Evolutionary conservation across 2,113 vertebrate species (phyloP), one percentile per base, ranked within the genome.

Genomic region (Cyphomyrus plagiostoma): DNA sequence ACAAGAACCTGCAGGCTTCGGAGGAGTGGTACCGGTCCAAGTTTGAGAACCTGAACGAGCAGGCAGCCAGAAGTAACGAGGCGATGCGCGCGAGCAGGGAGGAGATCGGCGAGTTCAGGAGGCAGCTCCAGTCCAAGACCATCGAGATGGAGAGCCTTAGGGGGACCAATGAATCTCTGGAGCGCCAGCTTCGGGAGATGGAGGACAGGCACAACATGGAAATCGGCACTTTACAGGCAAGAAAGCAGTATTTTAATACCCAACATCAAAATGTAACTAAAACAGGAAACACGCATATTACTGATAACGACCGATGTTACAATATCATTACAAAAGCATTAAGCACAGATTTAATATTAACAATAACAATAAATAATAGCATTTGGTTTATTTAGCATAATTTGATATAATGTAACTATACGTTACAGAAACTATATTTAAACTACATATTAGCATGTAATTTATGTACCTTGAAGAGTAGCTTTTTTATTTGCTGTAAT

Each of bases 1-100:
- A 97, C 90, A 97, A 97, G 88, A 98, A 98, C 94, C 94, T 97
- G 91, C 97, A 98, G 91, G 97, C 97, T 0, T 97, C 97, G 11
- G 98, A 97, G 91, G 97, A 97, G 89, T 98, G 97, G 97, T 97
- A 97, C 96, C 97, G 97, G 92, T 92, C 95, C 90, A 97, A 97
- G 93, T 97, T 97, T 49, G 96, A 95, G 90, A 96, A 95, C 92
- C 95, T 98, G 82, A 96, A 94, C 19, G 96, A 98, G 91, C 96
- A 97, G 92, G 97, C 97, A 13, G 95, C 95, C 87, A 95, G 96
- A 91, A 97, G 95, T 96, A 96, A 95, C 49, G 97, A 97, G 92
- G 97, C 97, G 86, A 96, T 98, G 92, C 95, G 97, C 0, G 97
- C 96, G 92, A 96, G 95, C 93, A 96, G 97, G 86, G 96, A 98